Evolutionary conservation across 2,888 invertebrate species (phyloP).

Genomic region (Orthosia incerta): DNA sequence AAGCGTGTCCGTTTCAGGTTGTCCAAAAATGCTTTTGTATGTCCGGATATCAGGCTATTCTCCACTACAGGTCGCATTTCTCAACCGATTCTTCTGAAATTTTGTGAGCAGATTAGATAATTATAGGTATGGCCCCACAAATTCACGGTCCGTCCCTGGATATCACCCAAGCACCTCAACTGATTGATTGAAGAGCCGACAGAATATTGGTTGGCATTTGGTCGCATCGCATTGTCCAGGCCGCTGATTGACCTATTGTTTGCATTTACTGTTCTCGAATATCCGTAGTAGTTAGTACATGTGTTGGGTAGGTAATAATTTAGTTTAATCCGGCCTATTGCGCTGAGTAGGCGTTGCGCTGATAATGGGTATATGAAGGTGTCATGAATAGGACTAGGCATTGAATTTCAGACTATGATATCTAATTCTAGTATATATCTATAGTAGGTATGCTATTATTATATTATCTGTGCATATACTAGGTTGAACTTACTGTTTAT

Average conservation of each 20-base stretch:
- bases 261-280: conserved; percentile 1
- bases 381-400: background rate
- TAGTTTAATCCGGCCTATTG: conserved; percentile 16
- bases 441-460: too few relatives aligned
- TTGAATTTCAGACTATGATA: conserved; percentile 1
- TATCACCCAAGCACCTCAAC: conserved; percentile 7
- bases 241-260: conserved; percentile 37
- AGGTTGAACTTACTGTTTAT: too few relatives aligned
- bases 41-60: too few relatives aligned
- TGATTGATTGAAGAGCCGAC: conserved; percentile 11
- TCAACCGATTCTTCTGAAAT: too few relatives aligned
- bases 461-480: too few relatives aligned
- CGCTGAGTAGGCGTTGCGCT: background rate
- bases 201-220: conserved; percentile 25
- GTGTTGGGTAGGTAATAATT: conserved; percentile 1
- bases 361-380: too few relatives aligned
- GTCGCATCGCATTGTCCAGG: conserved; percentile 20
- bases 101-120: too few relatives aligned
- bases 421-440: too few relatives aligned
- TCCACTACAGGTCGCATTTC: too few relatives aligned
- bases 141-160: background rate
- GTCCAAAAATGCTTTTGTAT: too few relatives aligned
- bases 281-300: background rate
- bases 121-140: too few relatives aligned
- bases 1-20: too few relatives aligned